Conservation (phyloP, 2,113 vertebrate species). For the Bothrops jararaca region DNA sequence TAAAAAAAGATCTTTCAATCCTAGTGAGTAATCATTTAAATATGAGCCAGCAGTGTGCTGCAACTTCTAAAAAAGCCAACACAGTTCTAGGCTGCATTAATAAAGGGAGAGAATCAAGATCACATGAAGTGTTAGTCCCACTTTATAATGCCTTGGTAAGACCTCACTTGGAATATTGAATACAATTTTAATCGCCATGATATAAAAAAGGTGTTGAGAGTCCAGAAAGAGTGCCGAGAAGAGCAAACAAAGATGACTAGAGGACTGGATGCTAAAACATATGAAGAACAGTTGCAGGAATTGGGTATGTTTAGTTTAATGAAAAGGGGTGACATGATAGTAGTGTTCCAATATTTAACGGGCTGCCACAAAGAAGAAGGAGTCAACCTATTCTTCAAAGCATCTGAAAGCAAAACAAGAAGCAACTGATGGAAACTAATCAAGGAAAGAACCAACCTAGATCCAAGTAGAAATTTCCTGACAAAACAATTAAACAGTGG, state of each 20-base stretch:
- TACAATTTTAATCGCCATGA: neutral
- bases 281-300: neutral
- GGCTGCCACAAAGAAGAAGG: neutral
- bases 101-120: neutral
- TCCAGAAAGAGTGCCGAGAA: neutral
- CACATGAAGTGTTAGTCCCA: neutral
- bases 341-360: neutral
- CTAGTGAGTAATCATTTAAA: too few relatives aligned
- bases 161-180: neutral
- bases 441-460: too few relatives aligned
- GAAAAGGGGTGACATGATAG: neutral
- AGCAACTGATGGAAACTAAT: too few relatives aligned
- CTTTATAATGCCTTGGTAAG: neutral
- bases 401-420: neutral
- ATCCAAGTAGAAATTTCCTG: too few relatives aligned
- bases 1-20: too few relatives aligned
- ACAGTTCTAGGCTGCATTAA: neutral
- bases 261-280: neutral
- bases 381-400: neutral
- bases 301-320: neutral
- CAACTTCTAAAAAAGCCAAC: too few relatives aligned
- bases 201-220: neutral
- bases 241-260: neutral
- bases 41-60: too few relatives aligned
- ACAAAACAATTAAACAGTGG: neutral